phyloP scores from a whole-genome alignment of 1,140 invertebrate species.

The Neoseiulus cucumeris region DNA sequence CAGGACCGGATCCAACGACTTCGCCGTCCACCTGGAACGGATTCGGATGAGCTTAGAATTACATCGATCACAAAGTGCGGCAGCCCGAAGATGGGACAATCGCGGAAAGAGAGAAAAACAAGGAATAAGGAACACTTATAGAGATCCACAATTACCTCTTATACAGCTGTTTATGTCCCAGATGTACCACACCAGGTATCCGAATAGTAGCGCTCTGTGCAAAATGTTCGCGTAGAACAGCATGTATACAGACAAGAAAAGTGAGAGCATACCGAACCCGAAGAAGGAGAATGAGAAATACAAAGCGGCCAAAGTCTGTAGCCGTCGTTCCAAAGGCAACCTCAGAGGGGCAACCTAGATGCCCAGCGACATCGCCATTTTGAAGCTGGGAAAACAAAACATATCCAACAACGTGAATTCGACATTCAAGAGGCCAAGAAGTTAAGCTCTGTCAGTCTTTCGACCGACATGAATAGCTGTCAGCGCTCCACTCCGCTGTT shows the following conservation, averaged over 20 bases:
- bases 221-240: conserved; percentile 22
- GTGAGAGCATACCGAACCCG: conserved; percentile 35
- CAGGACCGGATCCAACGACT: conserved; percentile 41
- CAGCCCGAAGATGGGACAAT: too few relatives aligned
- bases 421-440: too few relatives aligned
- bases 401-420: too few relatives aligned
- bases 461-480: too few relatives aligned
- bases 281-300: conserved; percentile 43
- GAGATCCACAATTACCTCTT: conserved; percentile 25
- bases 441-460: too few relatives aligned
- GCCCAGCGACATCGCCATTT: conserved; percentile 29
- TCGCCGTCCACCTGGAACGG: conserved; percentile 33
- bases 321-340: conserved; percentile 45
- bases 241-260: conserved; percentile 27
- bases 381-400: not conserved
- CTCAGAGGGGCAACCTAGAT: conserved; percentile 54
- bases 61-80: too few relatives aligned
- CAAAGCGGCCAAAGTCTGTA: conserved; percentile 53
- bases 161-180: conserved; percentile 40
- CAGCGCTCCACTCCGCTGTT: too few relatives aligned
- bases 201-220: conserved; percentile 30
- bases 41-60: too few relatives aligned
- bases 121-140: too few relatives aligned
- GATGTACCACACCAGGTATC: conserved; percentile 47
- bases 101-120: too few relatives aligned